These are phyloP conservation scores for Drosophila merina DNA, from an alignment of 2,888 invertebrate species.

Conservation along the genomic window DNA sequence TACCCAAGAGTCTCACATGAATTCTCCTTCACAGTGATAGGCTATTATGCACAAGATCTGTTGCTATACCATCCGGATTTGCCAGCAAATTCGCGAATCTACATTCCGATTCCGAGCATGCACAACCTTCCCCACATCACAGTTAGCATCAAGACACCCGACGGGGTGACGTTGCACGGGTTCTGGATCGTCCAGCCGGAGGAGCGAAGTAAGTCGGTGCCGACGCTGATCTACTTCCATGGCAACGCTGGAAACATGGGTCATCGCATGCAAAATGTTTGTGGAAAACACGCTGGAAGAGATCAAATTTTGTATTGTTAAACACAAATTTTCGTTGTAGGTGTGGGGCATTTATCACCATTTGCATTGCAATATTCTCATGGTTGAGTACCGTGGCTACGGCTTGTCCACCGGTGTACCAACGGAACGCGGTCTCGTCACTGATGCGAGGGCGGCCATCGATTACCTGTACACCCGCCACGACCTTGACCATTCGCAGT, in stretches of 20 bases:
- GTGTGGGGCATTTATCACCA: conserved; percentile 92
- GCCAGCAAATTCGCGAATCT: conserved; percentile 94
- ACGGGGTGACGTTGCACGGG: conserved; percentile 91
- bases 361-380: conserved; percentile 92
- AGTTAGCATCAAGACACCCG: conserved; percentile 89
- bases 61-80: conserved; percentile 95
- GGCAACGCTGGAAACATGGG: conserved; percentile 99
- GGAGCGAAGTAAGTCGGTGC: conserved; percentile 88
- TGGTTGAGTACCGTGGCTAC: conserved; percentile 98
- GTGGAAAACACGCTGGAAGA: neutral
- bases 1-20: neutral
- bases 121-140: conserved; percentile 95
- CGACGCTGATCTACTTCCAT: conserved; percentile 95
- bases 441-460: conserved; percentile 94
- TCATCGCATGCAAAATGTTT: conserved; percentile 92
- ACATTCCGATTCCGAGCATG: conserved; percentile 93
- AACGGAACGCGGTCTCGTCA: conserved; percentile 93
- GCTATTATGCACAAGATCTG: conserved; percentile 94
- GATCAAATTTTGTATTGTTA: neutral
- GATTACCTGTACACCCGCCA: conserved; percentile 92
- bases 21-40: conserved; percentile 86
- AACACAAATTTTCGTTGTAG: conserved; percentile 19
- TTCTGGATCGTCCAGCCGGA: conserved; percentile 91
- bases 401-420: conserved; percentile 95
- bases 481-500: conserved; percentile 93